phyloP scores from a whole-genome alignment of 2,888 invertebrate species.

The Oligia fasciuncula region DNA sequence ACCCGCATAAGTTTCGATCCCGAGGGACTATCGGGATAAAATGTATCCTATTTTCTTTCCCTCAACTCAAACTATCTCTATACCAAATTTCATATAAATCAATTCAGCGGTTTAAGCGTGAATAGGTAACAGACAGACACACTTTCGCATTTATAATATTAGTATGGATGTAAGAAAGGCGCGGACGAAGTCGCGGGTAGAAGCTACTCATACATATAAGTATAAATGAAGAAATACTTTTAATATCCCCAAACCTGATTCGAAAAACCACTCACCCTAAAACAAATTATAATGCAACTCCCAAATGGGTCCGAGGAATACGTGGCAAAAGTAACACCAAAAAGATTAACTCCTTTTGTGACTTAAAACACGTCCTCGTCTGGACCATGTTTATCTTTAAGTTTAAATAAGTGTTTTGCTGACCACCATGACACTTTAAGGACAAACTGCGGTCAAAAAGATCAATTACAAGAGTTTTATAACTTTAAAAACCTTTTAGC shows the following conservation, averaged over 20 bases:
- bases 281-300: slow-evolving; percentile 24
- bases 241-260: background rate
- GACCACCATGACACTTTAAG: slow-evolving; percentile 46
- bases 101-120: too few relatives aligned
- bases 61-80: too few relatives aligned
- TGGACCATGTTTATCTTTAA: slow-evolving; percentile 44
- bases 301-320: slow-evolving; percentile 34
- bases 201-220: too few relatives aligned
- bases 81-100: too few relatives aligned
- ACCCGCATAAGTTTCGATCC: too few relatives aligned
- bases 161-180: too few relatives aligned
- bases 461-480: slow-evolving; percentile 61
- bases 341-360: slow-evolving; percentile 49
- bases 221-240: background rate
- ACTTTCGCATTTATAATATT: too few relatives aligned
- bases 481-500: slow-evolving; percentile 60
- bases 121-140: too few relatives aligned
- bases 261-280: slow-evolving; percentile 2
- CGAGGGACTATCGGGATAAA: too few relatives aligned
- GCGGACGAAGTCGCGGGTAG: background rate
- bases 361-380: slow-evolving; percentile 45
- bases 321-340: slow-evolving; percentile 51
- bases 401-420: slow-evolving; percentile 46
- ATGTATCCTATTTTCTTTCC: too few relatives aligned
- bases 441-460: slow-evolving; percentile 57